A percentile compares a stretch with the other conserved stretches of the same genome.
phyloP scores from a whole-genome alignment of 1,140 invertebrate genomes.

The Atta texana region DNA sequence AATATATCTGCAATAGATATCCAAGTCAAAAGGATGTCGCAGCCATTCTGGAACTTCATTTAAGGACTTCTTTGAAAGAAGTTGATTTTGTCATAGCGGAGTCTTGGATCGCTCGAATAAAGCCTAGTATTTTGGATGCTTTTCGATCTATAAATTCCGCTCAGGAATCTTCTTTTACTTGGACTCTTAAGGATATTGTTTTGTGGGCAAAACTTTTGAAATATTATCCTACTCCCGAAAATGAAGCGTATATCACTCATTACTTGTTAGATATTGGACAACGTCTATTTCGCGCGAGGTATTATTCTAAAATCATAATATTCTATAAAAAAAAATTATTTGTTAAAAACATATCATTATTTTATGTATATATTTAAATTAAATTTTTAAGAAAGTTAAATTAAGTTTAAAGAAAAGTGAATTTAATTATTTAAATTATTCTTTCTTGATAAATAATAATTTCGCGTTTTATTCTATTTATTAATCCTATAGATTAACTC shows the following conservation, averaged over 20 bases:
- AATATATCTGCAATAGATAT: slow-evolving; percentile 56
- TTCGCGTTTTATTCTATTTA: background rate
- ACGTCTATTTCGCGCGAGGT: slow-evolving; percentile 79
- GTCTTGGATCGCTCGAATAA: slow-evolving; percentile 79
- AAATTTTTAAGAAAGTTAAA: background rate
- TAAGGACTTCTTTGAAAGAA: slow-evolving; percentile 76
- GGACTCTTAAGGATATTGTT: slow-evolving; percentile 79
- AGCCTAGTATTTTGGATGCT: slow-evolving; percentile 77
- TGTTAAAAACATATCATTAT: background rate
- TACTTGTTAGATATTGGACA: slow-evolving; percentile 79
- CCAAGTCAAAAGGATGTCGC: slow-evolving; percentile 76
- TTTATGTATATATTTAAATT: background rate
- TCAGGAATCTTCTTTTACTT: slow-evolving; percentile 68
- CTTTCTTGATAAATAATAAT: background rate
- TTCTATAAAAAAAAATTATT: background rate
- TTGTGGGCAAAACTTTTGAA: slow-evolving; percentile 79
- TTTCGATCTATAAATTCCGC: slow-evolving; percentile 72
- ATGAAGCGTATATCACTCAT: slow-evolving; percentile 72
- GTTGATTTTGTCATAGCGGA: slow-evolving; percentile 65
- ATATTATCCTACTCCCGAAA: slow-evolving; percentile 79
- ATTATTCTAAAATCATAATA: slow-evolving; percentile 6
- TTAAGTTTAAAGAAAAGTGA: background rate
- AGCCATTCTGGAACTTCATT: slow-evolving; percentile 79
- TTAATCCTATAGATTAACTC: slow-evolving; percentile 70
- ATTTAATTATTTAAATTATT: background rate